phyloP scores from a whole-genome alignment of 2,888 invertebrate genomes.

The Hypena proboscidalis region DNA sequence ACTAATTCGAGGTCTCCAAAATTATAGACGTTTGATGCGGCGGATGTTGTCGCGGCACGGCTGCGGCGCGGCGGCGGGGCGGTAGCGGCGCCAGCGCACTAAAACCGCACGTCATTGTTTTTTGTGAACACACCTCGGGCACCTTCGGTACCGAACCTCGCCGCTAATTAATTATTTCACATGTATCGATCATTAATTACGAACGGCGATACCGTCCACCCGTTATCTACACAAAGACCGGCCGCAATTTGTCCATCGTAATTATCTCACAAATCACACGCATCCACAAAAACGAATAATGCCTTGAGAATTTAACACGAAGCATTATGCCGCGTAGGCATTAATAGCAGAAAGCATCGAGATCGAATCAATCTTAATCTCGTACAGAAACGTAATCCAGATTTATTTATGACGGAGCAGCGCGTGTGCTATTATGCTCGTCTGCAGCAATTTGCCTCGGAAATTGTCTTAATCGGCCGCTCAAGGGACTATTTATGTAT shows the following conservation, averaged over 20 bases:
- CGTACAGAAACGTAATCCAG: constrained; percentile 84
- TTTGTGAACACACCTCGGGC: constrained; percentile 77
- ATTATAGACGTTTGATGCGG: constrained; percentile 78
- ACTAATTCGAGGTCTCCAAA: constrained; percentile 83
- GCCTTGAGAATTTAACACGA: constrained; percentile 80
- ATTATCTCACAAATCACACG: constrained; percentile 79
- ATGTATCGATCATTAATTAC: constrained; percentile 85
- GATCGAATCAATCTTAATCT: constrained; percentile 85
- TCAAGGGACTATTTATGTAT: constrained; percentile 86
- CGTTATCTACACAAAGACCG: constrained; percentile 80
- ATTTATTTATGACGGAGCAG: constrained; percentile 83
- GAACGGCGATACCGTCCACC: constrained; percentile 67
- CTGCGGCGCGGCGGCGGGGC: constrained; percentile 73
- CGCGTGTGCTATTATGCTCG: constrained; percentile 85
- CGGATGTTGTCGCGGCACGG: constrained; percentile 75
- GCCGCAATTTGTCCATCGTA: constrained; percentile 81
- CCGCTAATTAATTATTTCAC: constrained; percentile 84
- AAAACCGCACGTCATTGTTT: constrained; percentile 85
- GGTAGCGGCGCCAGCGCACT: constrained; percentile 75
- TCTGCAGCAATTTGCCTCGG: constrained; percentile 85
- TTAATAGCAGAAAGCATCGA: constrained; percentile 82
- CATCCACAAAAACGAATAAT: constrained; percentile 74
- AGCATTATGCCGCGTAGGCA: constrained; percentile 75
- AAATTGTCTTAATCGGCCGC: constrained; percentile 86
- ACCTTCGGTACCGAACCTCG: constrained; percentile 65